Evolutionary conservation across 2,797 vertebrate genomes (phyloP), one percentile per base, ranked within the genome.

Genomic region (Fratercula arctica): DNA sequence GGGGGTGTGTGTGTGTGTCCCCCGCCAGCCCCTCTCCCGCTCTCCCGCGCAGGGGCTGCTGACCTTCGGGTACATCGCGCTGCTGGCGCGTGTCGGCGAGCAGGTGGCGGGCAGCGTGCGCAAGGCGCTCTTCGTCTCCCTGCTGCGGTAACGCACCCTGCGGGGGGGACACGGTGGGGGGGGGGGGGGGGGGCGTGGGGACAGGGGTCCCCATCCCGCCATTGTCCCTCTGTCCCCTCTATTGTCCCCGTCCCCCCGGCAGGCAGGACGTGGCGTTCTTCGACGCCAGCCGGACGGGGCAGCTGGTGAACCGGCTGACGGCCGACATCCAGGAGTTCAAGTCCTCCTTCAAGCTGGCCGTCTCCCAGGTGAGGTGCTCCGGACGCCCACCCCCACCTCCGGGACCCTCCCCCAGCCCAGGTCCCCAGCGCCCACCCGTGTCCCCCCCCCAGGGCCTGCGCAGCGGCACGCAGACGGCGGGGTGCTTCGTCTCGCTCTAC

Each of bases 291-390:
- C 99, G 98, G 97, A 99, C 99, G 0, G 99, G 99, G 31, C 99
- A 99, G 94, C 98, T 99, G 94, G 99, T 99, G 92, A 98, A 98
- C 37, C 98, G 99, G 37, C 97, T 99, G 97, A 99, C 99, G 1
- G 95, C 99, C 0, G 99, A 99, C 66, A 98, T 99, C 97, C 99
- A 99, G 96, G 99, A 99, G 95, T 99, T 99, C 95, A 99, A 99
- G 89, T 99, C 99, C 3, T 99, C 99, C 66, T 99, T 99, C 98
- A 99, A 99, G 93, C 96, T 99, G 31, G 98, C 99, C 80, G 98
- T 99, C 96, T 99, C 99, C 95, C 99, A 99, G 99, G 99, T 99
- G 97, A 75, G 87, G 18, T 23, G 67, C 57, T 28, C 39, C 13
- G 4, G 11, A 13, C 11, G 12, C 20, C 16, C 9, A 6, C 17